phyloP scores from a whole-genome alignment of 2,888 invertebrate species.

The Pasiphila rectangulata region DNA sequence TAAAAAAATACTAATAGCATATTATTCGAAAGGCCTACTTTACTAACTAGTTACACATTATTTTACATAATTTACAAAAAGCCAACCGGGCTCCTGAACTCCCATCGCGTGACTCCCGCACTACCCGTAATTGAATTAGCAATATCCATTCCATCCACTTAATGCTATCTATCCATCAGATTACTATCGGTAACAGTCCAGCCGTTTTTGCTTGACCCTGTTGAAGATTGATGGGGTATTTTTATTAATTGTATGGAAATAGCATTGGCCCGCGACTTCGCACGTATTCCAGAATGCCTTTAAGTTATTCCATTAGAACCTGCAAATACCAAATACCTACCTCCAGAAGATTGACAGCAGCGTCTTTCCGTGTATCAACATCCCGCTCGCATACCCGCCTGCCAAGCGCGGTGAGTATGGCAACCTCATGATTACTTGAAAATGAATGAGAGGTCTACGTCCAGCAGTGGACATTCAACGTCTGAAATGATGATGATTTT shows the following conservation, averaged over 20 bases:
- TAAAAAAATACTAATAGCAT: not conserved
- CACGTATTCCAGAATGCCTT: too few species aligned
- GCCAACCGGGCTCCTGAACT: slow-evolving; percentile 32
- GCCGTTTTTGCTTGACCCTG: slow-evolving; percentile 30
- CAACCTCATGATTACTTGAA: too few species aligned
- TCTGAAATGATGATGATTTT: too few species aligned
- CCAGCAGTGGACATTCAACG: too few species aligned
- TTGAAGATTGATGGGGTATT: slow-evolving; percentile 36
- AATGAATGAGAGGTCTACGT: too few species aligned
- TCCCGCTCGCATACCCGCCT: too few species aligned
- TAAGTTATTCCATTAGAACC: too few species aligned
- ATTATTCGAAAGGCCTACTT: too few species aligned
- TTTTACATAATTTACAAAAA: too few species aligned
- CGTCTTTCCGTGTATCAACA: too few species aligned
- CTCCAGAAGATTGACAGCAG: not conserved
- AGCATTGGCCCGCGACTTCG: not conserved
- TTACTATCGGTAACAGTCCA: slow-evolving; percentile 38
- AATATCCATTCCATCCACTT: slow-evolving; percentile 63
- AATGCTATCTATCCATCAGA: slow-evolving; percentile 45
- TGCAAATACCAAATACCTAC: not conserved
- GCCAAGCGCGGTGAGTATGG: too few species aligned
- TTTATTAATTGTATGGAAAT: slow-evolving; percentile 36
- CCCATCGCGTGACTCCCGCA: slow-evolving; percentile 52
- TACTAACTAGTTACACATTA: too few species aligned
- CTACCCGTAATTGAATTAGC: slow-evolving; percentile 67